phyloP scores from a whole-genome alignment of 2,113 vertebrate species.

The Sciurus niger region DNA sequence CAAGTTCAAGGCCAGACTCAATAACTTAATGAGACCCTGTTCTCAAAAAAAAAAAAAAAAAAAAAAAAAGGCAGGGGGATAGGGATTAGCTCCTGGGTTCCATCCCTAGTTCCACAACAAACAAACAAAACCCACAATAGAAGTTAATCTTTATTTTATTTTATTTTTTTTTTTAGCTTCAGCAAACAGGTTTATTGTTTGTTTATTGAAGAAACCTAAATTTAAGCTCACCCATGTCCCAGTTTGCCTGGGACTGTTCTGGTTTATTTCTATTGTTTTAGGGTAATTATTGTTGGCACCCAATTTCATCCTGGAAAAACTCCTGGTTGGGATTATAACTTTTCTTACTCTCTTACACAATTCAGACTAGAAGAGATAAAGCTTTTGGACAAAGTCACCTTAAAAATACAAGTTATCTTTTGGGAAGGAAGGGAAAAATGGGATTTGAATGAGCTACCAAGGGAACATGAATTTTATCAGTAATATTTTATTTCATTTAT shows the following conservation, averaged over 20 bases:
- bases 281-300: background rate
- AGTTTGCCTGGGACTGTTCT: background rate
- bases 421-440: background rate
- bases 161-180: background rate
- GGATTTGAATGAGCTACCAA: background rate
- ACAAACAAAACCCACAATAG: too few species aligned
- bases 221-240: background rate
- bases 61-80: too few species aligned
- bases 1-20: too few species aligned
- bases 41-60: too few species aligned
- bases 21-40: too few species aligned
- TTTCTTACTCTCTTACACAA: background rate
- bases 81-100: too few species aligned
- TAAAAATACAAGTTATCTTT: background rate
- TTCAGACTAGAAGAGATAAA: background rate
- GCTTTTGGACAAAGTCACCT: too few species aligned
- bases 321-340: background rate
- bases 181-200: background rate
- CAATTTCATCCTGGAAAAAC: background rate
- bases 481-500: slow-evolving; percentile 48
- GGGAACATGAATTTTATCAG: background rate
- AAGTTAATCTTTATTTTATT: too few species aligned
- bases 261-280: background rate
- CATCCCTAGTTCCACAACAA: too few species aligned
- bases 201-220: background rate